Conservation (phyloP, 2,888 invertebrate genomes). For the Chrysopilus asiliformis region DNA sequence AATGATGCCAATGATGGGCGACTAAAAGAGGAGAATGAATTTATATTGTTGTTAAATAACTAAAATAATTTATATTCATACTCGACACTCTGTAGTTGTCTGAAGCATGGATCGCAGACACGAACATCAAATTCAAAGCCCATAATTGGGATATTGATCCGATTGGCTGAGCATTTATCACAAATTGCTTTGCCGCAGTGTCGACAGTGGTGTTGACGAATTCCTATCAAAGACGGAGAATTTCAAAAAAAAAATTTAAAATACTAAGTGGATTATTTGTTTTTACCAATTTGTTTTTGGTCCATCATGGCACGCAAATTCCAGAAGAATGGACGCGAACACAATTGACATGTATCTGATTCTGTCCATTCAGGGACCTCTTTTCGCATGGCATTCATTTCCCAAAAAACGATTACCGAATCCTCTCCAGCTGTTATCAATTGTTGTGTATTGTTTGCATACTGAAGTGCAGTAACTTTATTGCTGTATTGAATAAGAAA, state of each 20-base stretch:
- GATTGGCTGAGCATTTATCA: conserved; percentile 77
- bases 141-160: conserved; percentile 85
- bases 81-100: conserved; percentile 72
- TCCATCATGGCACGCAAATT: conserved; percentile 98
- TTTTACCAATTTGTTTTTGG: conserved; percentile 63
- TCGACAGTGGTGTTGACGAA: conserved; percentile 82
- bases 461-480: conserved; percentile 80
- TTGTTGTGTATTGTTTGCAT: conserved; percentile 64
- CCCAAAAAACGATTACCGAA: conserved; percentile 86
- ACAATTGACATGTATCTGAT: conserved; percentile 86
- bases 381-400: conserved; percentile 74
- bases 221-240: conserved; percentile 23
- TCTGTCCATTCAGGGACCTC: conserved; percentile 96
- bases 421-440: conserved; percentile 85
- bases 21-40: conserved; percentile 36
- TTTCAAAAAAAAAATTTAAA: conserved; percentile 1
- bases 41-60: conserved; percentile 1
- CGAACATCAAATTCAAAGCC: conserved; percentile 97
- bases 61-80: conserved; percentile 39
- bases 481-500: conserved; percentile 46
- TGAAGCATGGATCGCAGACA: conserved; percentile 86
- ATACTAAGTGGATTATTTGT: not conserved
- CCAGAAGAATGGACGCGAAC: conserved; percentile 96
- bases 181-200: conserved; percentile 95
- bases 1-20: conserved; percentile 86